Evolutionary conservation across 2,113 vertebrate genomes (phyloP), one percentile per base, ranked within the genome.

Genomic region (Bos indicus): DNA sequence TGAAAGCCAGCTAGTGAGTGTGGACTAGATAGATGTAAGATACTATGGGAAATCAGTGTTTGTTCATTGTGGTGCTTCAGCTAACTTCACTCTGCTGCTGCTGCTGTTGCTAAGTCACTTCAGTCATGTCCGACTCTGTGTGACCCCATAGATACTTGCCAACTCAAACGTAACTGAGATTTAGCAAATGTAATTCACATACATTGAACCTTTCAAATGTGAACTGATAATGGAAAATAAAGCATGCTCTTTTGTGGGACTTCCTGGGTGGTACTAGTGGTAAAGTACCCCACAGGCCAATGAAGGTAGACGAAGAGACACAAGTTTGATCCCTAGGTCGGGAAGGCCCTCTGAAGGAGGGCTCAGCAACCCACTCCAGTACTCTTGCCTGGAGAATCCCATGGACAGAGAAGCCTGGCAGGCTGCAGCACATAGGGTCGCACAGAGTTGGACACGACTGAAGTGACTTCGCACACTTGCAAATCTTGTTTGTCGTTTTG

Each of bases 191-290:
- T n/a, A 52, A 71, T 46, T 30, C 40, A 30, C 6, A 15, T 3
- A 64, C 26, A 33, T 33, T 9, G 78, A 64, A 23, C 9, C 43
- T 94, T 94, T 77, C 67, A 56, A 30, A n/a, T 64, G 54, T 57
- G 84, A 83, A 51, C 62, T 64, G 56, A 46, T 77, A 2, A 16
- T 33, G 17, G 60, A 90, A 77, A 92, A 84, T 40, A 91, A 96
- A 82, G 28, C 9, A 23, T 21, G 54, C 25, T 46, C 36, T 77
- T 74, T 25, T 23, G 36, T 74, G 67, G 67, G 21, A 36, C 36
- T 74, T 40, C 9, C 67, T 0, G 0, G 67, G 10, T 25, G 67
- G n/a, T 74, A 10, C n/a, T 40, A 74, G n/a, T 13, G n/a, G 19
- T 74, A 6, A 74, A 74, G 19, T 19, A 74, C 67, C 67, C 67